Evolutionary conservation across 2,113 vertebrate genomes (phyloP), one percentile per base, ranked within the genome.

Genomic region (Rostratula benghalensis): DNA sequence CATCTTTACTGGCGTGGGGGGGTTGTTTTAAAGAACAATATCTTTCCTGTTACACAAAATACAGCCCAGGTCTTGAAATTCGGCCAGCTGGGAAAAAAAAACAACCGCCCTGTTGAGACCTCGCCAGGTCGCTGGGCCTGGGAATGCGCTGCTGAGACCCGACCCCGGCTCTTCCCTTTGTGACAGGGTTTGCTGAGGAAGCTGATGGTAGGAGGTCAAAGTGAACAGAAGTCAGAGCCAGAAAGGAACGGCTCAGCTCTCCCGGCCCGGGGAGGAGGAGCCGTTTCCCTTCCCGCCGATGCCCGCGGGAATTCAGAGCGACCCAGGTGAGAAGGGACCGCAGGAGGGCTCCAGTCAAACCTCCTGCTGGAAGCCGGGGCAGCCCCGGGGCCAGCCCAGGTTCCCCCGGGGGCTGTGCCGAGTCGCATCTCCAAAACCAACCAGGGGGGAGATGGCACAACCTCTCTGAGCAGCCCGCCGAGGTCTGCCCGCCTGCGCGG

Each of bases 1-100:
- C 4, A 2, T 31, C 74, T 91, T 73, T 93, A 68, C 77, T 89
- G 83, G 83, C 1, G 2, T 43, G 63, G 16, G 45, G n/a, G 45
- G 56, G 57, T 56, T 61, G 77, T 74, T 95, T 85, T 71, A 82
- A 68, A 75, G 81, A 89, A 85, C 77, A 61, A 39, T 77, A 89
- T 91, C 39, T 93, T 96, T 94, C 87, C 87, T 87, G 81, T 87
- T 96, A 84, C 67, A 91, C 77, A 91, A 95, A 60, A 59, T 81
- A 61, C 68, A 93, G 64, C 73, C 73, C 69, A 70, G 46, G 46
- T 82, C 90, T 93, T 87, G 93, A 94, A 87, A 82, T 46, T 28
- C 18, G 67, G 87, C 77, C 93, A 93, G 60, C 56, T 87, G 74
- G 65, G 69, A 25, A 87, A 84, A 87, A 87, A 87, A 46, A 20